Evolutionary conservation across 2,113 vertebrate species (phyloP).

Genomic region (Caranx ignobilis): DNA sequence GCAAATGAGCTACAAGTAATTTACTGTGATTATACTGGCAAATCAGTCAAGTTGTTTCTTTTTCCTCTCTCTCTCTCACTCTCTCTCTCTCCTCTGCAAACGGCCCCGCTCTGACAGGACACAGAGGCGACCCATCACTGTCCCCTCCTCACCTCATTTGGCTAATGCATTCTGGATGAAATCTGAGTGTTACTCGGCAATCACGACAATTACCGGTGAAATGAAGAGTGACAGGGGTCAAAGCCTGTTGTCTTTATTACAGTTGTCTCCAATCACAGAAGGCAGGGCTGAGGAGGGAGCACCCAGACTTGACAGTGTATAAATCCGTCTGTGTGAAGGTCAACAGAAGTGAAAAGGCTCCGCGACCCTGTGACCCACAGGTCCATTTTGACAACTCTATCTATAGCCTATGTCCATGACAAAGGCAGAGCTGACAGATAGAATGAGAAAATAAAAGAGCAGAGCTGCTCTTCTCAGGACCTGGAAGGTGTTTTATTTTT

Average conservation of each 20-base stretch:
- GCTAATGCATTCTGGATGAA: slow-evolving; percentile 59
- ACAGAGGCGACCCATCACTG: slow-evolving; percentile 60
- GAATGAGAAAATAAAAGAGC: slow-evolving; percentile 65
- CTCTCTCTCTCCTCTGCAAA: neutral
- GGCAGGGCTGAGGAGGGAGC: slow-evolving; percentile 42
- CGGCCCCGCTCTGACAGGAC: slow-evolving; percentile 53
- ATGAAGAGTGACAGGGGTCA: slow-evolving; percentile 75
- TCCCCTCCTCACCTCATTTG: slow-evolving; percentile 69
- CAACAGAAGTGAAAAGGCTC: slow-evolving; percentile 83
- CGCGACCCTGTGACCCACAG: slow-evolving; percentile 72
- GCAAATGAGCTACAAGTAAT: slow-evolving; percentile 81
- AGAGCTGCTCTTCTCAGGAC: slow-evolving; percentile 51
- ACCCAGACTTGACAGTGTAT: slow-evolving; percentile 75
- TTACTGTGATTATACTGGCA: slow-evolving; percentile 76
- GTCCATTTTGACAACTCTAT: slow-evolving; percentile 83
- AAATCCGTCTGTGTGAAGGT: slow-evolving; percentile 86
- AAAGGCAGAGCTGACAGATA: slow-evolving; percentile 67
- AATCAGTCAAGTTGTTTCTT: slow-evolving; percentile 63
- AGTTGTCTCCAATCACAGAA: slow-evolving; percentile 58
- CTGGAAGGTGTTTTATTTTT: slow-evolving; percentile 47
- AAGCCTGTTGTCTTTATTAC: slow-evolving; percentile 71
- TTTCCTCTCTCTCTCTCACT: neutral
- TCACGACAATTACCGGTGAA: slow-evolving; percentile 73
- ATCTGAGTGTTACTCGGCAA: slow-evolving; percentile 52
- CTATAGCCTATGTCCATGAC: slow-evolving; percentile 73